Evolutionary conservation across 1,140 invertebrate species (phyloP).

Genomic region (Bombus consobrinus): DNA sequence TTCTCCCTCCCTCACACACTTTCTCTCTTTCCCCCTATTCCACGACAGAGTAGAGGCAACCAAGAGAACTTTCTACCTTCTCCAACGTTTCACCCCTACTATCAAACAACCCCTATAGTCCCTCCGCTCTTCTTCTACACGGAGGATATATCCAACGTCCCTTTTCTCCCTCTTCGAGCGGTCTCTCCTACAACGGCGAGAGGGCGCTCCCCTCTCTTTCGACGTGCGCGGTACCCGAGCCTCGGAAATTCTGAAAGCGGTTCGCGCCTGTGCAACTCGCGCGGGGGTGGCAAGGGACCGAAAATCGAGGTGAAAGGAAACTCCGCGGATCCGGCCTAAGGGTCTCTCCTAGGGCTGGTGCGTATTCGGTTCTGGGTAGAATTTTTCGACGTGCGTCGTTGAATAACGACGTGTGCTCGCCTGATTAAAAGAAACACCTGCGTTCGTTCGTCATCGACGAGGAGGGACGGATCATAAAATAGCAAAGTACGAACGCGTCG

Average conservation of each 20-base stretch:
- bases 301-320: conserved; percentile 75
- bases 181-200: neutral
- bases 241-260: conserved; percentile 69
- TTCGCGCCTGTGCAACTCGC: conserved; percentile 74
- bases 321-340: conserved; percentile 74
- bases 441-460: neutral
- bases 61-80: conserved; percentile 35
- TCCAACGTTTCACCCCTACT: conserved; percentile 3
- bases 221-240: conserved; percentile 63
- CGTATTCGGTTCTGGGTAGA: conserved; percentile 43
- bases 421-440: neutral
- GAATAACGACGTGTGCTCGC: too few relatives aligned
- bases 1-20: too few relatives aligned
- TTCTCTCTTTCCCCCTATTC: too few relatives aligned
- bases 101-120: conserved; percentile 20
- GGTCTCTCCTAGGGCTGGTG: conserved; percentile 76
- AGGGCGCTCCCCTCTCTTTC: conserved; percentile 38
- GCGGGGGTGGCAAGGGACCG: conserved; percentile 69
- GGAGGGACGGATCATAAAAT: too few relatives aligned
- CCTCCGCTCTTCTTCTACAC: conserved; percentile 17
- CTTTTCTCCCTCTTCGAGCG: conserved; percentile 52
- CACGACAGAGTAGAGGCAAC: neutral
- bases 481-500: neutral
- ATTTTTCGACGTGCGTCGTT: neutral
- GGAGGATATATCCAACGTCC: conserved; percentile 29